Evolutionary conservation across 2,113 vertebrate genomes (phyloP), one percentile per base, ranked within the genome.

Genomic region (Mungos mungo): DNA sequence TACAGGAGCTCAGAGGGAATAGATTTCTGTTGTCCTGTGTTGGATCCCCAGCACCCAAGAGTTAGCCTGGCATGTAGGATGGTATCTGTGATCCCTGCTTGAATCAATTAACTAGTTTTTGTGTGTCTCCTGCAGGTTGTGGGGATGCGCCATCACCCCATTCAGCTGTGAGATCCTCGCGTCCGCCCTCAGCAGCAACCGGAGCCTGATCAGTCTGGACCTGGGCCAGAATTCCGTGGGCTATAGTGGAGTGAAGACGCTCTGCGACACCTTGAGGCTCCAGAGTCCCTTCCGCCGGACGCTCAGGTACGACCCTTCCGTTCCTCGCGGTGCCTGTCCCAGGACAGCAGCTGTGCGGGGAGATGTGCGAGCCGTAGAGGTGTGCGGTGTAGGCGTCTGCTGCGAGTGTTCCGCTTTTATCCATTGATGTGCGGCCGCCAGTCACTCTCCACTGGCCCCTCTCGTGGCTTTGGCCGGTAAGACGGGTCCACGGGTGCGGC

Each of bases 181-280:
- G 0, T 66, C 31, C 3, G 82, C 71, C 50, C 89, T 98, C 3
- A 7, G 52, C 27, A 41, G 5, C 54, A 96, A 93, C 65, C 47
- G 11, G 15, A 95, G 7, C 50, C 94, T 96, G 12, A 3, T 38
- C n/a, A 41, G 33, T 5, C 85, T 97, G 76, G 96, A 98, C 68
- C 88, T 97, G 23, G 68, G 93, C 41, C 85, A 95, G 76, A 98
- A 96, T 7, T 1, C 38, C n/a, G 3, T 97, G 85, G 95, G 76
- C 18, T n/a, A 11, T 2, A 77, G 60, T 2, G 92, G 94, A 18
- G 0, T 93, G 0, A 72, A 52, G 63, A 31, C 23, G 31, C 81
- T 93, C 89, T 90, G n/a, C 12, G 38, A 74, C 2, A 31, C 18
- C 35, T 35, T 94, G 91, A 90, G 23, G 47, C 18, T 0, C 21